Conservation (phyloP, 2,113 vertebrate species). For the Aspidoscelis tigris region DNA sequence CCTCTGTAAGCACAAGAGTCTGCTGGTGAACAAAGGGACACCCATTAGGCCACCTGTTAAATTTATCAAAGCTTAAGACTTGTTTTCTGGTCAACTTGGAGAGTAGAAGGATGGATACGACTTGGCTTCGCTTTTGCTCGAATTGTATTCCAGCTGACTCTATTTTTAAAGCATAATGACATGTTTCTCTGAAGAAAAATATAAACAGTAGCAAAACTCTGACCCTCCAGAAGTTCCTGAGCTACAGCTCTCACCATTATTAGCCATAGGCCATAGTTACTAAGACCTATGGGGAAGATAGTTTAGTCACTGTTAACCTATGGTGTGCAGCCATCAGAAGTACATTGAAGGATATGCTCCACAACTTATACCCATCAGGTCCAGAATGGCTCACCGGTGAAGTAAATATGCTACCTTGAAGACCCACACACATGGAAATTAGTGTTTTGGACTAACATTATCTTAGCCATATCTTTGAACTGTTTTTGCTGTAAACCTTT, state of each 20-base stretch:
- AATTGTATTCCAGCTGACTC: neutral
- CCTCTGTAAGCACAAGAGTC: too few relatives aligned
- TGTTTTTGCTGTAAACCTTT: neutral
- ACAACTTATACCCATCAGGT: neutral
- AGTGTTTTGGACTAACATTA: neutral
- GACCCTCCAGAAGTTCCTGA: too few relatives aligned
- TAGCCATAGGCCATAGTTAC: too few relatives aligned
- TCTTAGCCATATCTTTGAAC: neutral
- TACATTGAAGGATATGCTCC: neutral
- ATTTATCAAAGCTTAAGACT: neutral
- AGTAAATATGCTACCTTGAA: too few relatives aligned
- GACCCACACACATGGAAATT: neutral
- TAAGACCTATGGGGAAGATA: too few relatives aligned
- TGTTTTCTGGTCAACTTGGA: neutral
- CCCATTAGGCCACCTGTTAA: neutral
- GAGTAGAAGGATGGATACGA: too few relatives aligned
- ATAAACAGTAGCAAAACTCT: neutral
- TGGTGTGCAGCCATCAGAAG: neutral
- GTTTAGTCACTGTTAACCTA: too few relatives aligned
- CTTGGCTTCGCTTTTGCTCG: neutral
- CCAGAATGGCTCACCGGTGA: neutral
- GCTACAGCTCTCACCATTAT: too few relatives aligned
- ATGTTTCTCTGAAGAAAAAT: neutral
- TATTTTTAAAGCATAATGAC: neutral
- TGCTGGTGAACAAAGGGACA: neutral